phyloP scores from a whole-genome alignment of 2,113 vertebrate genomes.

The Camelus dromedarius region DNA sequence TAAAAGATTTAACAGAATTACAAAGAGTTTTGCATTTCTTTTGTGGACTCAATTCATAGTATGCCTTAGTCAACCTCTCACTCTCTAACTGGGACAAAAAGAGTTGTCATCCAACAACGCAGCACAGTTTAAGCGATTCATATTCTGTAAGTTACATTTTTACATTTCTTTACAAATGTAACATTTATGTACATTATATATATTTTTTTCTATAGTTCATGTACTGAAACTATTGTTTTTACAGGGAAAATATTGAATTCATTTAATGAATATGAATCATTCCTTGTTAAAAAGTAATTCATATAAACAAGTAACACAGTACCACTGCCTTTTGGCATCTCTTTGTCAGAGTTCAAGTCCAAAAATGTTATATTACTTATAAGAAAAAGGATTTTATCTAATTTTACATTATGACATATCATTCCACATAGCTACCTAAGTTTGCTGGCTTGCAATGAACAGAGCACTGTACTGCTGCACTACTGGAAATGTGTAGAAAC shows the following conservation, averaged over 20 bases:
- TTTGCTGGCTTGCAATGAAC: constrained; percentile 83
- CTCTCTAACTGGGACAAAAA: constrained; percentile 84
- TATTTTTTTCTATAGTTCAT: constrained; percentile 85
- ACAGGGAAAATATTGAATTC: constrained; percentile 86
- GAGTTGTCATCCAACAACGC: constrained; percentile 84
- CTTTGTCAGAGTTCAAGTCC: constrained; percentile 79
- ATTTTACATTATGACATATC: constrained; percentile 81
- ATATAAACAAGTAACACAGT: constrained; percentile 86
- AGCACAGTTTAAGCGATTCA: constrained; percentile 84
- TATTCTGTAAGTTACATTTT: constrained; percentile 89
- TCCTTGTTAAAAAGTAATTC: constrained; percentile 88
- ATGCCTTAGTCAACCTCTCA: constrained; percentile 84
- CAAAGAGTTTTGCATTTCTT: constrained; percentile 90
- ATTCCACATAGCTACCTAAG: constrained; percentile 85
- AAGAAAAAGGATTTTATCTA: constrained; percentile 82
- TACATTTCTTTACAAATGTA: constrained; percentile 92
- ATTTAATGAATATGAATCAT: constrained; percentile 85
- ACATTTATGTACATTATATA: constrained; percentile 89
- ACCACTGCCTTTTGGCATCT: constrained; percentile 85
- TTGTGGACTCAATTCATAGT: constrained; percentile 81
- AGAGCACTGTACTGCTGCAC: constrained; percentile 83
- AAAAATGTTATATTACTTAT: constrained; percentile 84
- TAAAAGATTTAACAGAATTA: constrained; percentile 95
- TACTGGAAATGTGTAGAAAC: constrained; percentile 84
- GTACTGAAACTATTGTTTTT: constrained; percentile 87